Evolutionary conservation across 2,888 invertebrate genomes (phyloP).

Genomic region (Epinotia nisella): DNA sequence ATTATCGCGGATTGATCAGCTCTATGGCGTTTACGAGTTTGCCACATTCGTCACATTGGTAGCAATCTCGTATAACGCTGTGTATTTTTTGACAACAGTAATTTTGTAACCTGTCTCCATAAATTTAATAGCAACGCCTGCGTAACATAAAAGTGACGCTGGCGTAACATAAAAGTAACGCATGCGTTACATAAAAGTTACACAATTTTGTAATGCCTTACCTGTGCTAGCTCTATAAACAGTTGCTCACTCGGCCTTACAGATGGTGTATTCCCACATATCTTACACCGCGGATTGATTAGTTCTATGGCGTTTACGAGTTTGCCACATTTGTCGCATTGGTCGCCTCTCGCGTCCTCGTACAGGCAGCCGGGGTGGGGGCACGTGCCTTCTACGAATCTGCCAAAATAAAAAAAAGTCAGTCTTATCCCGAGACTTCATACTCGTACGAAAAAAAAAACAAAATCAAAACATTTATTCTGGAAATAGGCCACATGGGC

Average conservation of each 20-base stretch:
- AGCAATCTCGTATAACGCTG: too few relatives aligned
- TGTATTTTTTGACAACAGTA: too few relatives aligned
- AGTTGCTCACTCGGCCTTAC: conserved; percentile 94
- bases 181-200: too few relatives aligned
- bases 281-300: conserved; percentile 93
- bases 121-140: too few relatives aligned
- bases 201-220: too few relatives aligned
- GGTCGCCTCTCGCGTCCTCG: conserved; percentile 98
- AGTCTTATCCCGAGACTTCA: too few relatives aligned
- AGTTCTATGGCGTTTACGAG: conserved; percentile 97
- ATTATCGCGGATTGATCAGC: conserved; percentile 91
- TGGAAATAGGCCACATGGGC: too few relatives aligned
- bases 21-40: conserved; percentile 97
- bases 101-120: too few relatives aligned
- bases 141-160: too few relatives aligned
- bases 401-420: conserved; percentile 47
- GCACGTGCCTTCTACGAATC: conserved; percentile 98
- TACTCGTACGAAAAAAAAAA: too few relatives aligned
- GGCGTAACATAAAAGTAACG: too few relatives aligned
- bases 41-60: conserved; percentile 99
- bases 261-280: conserved; percentile 89
- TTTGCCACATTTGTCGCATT: conserved; percentile 99
- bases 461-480: too few relatives aligned
- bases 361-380: conserved; percentile 94
- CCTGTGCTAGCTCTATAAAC: conserved; percentile 93